These are phyloP conservation scores for Plutella xylostella DNA, from an alignment of 2,888 invertebrate species.

Conservation along the genomic window DNA sequence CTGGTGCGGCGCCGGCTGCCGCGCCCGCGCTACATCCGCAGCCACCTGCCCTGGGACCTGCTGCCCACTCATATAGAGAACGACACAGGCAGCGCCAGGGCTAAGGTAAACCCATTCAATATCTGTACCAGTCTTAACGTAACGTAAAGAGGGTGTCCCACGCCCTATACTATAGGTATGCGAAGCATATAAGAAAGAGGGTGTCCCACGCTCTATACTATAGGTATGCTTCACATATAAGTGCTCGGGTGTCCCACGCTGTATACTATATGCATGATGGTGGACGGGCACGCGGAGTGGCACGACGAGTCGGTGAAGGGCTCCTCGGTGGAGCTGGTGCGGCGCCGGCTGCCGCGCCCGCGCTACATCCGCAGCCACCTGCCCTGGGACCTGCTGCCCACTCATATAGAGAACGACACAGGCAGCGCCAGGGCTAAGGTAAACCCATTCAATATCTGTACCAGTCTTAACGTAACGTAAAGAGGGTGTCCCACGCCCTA, in stretches of 20 bases:
- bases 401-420: conserved; percentile 73
- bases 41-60: conserved; percentile 79
- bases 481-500: no score
- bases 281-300: conserved; percentile 71
- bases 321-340: conserved; percentile 79
- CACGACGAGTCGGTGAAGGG: conserved; percentile 72
- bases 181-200: no score
- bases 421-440: conserved; percentile 81
- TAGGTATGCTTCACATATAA: no score
- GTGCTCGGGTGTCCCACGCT: conserved; percentile 82
- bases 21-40: conserved; percentile 80
- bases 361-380: conserved; percentile 82
- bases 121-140: no score
- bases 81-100: conserved; percentile 75
- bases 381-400: conserved; percentile 78
- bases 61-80: conserved; percentile 74
- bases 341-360: conserved; percentile 73
- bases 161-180: no score
- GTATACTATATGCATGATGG: conserved; percentile 76
- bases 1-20: conserved; percentile 73
- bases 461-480: no score
- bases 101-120: conserved; percentile 82
- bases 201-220: no score
- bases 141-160: no score
- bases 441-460: no score